These are phyloP conservation scores for Aporophyla nigra DNA, from an alignment of 2,888 invertebrate species.

Conservation along the genomic window DNA sequence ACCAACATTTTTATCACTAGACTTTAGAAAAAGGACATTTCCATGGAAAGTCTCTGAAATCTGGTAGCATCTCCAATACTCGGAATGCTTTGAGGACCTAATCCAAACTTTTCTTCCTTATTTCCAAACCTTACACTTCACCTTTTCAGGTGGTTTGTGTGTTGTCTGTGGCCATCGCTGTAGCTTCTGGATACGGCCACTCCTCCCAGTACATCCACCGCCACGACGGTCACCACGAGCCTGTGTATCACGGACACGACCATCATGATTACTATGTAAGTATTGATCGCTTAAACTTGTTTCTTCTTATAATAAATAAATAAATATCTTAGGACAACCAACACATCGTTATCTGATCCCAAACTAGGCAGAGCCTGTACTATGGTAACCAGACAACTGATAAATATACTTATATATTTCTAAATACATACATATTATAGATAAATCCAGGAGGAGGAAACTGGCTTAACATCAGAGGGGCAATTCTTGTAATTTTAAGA, in stretches of 20 bases:
- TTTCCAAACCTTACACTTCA: not conserved
- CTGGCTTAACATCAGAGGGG: too few species aligned
- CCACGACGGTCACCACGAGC: slow-evolving; percentile 78
- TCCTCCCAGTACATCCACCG: slow-evolving; percentile 71
- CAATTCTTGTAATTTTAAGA: too few species aligned
- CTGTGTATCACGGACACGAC: slow-evolving; percentile 68
- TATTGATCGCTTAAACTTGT: slow-evolving; percentile 14
- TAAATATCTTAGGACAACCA: too few species aligned
- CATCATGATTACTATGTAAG: slow-evolving; percentile 69
- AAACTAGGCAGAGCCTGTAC: too few species aligned
- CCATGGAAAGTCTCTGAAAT: too few species aligned
- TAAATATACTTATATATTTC: too few species aligned
- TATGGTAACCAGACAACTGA: too few species aligned
- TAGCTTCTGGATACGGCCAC: slow-evolving; percentile 60
- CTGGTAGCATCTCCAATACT: not conserved
- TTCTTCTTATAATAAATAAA: too few species aligned
- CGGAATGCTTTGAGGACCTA: not conserved
- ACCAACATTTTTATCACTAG: not conserved
- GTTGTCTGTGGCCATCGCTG: slow-evolving; percentile 47
- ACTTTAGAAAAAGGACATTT: not conserved
- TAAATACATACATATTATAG: too few species aligned
- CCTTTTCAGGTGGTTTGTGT: slow-evolving; percentile 58
- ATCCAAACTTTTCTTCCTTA: not conserved
- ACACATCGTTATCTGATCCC: too few species aligned
- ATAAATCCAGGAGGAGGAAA: too few species aligned